phyloP scores from a whole-genome alignment of 2,113 vertebrate species.

The Phrynosoma blainvillii region DNA sequence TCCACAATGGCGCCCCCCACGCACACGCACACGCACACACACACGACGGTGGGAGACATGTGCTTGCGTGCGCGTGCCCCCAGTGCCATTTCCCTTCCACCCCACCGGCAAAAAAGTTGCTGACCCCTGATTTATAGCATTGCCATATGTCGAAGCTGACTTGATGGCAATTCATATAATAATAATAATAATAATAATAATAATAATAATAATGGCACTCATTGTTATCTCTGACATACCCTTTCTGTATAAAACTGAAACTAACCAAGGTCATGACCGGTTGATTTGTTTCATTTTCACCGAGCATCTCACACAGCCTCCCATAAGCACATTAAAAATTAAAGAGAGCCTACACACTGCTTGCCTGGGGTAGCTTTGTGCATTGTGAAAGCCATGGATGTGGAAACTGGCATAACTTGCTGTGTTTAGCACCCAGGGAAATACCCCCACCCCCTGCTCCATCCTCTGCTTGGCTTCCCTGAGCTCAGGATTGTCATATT shows the following conservation, averaged over 20 bases:
- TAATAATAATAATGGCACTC: background rate
- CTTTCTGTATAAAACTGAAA: background rate
- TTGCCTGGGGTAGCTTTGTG: fast-evolving
- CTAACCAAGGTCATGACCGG: background rate
- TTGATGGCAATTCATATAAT: too few species aligned
- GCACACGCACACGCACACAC: too few species aligned
- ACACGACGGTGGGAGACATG: too few species aligned
- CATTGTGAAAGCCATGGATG: background rate
- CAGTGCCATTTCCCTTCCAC: too few species aligned
- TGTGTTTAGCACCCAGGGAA: slow-evolving; percentile 7
- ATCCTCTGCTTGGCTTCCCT: background rate
- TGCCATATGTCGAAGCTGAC: too few species aligned
- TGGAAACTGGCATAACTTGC: background rate
- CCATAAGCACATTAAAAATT: background rate
- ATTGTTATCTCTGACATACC: background rate
- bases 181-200: too few species aligned
- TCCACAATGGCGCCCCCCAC: too few species aligned
- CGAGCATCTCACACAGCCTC: background rate
- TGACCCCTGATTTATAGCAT: too few species aligned
- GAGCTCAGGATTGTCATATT: background rate
- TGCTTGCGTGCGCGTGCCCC: too few species aligned
- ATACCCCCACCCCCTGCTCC: background rate
- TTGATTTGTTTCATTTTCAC: background rate
- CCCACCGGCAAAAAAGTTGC: too few species aligned
- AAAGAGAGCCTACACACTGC: background rate